phyloP scores from a whole-genome alignment of 2,797 vertebrate genomes.

The Leucoraja ocellata region DNA sequence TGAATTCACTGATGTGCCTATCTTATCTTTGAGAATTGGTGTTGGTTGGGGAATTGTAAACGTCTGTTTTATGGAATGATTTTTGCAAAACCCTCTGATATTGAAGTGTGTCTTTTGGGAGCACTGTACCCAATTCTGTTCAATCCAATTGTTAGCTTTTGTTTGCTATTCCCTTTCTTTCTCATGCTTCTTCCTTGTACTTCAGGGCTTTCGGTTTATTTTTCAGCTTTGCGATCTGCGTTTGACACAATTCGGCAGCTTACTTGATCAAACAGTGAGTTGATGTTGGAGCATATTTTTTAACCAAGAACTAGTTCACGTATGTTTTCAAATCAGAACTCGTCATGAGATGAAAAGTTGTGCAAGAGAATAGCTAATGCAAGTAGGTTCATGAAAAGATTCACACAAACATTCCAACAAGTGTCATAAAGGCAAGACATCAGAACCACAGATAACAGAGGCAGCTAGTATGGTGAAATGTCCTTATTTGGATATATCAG shows the following conservation, averaged over 20 bases:
- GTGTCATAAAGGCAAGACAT: background rate
- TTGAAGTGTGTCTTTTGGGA: background rate
- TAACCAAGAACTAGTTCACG: background rate
- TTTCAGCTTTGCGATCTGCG: background rate
- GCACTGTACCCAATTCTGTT: background rate
- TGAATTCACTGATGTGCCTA: background rate
- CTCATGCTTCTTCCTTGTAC: background rate
- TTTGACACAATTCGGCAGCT: background rate
- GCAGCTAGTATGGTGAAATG: background rate
- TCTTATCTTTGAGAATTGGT: background rate
- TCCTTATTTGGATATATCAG: background rate
- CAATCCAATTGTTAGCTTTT: background rate
- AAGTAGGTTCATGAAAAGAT: background rate
- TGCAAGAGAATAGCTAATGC: background rate
- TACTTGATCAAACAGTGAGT: background rate
- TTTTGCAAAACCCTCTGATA: background rate
- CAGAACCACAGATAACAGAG: background rate
- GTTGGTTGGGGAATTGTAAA: background rate
- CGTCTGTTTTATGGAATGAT: background rate
- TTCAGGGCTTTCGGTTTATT: background rate
- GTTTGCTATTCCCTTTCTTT: background rate
- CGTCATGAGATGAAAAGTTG: background rate
- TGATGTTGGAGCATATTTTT: background rate
- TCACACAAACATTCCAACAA: background rate
- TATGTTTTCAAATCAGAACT: background rate